These are phyloP conservation scores for Heteromyza rotundicornis DNA, from an alignment of 2,888 invertebrate species.

Conservation along the genomic window DNA sequence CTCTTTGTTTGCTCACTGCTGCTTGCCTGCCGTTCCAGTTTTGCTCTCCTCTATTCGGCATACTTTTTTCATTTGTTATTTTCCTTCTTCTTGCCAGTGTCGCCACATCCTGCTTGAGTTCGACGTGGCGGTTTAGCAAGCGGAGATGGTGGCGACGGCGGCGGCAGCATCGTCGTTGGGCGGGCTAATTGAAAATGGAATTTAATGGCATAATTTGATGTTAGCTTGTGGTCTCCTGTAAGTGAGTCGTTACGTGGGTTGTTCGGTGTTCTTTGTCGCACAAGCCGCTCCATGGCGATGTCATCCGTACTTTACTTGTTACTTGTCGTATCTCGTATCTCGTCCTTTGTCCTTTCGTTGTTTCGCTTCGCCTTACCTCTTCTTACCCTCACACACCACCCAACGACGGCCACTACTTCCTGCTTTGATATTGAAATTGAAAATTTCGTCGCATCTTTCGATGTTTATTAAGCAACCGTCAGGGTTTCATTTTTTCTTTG, in stretches of 20 bases:
- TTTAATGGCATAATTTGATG: slow-evolving; percentile 26
- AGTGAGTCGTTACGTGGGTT: slow-evolving; percentile 21
- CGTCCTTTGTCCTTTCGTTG: slow-evolving; percentile 8
- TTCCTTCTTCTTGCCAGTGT: slow-evolving; percentile 8
- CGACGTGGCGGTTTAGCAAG: background rate
- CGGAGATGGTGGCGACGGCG: background rate
- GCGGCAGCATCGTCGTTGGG: background rate
- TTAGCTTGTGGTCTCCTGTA: slow-evolving; percentile 19
- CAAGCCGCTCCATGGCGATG: background rate
- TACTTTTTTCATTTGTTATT: slow-evolving; percentile 1
- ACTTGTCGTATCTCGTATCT: slow-evolving; percentile 5
- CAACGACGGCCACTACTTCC: background rate
- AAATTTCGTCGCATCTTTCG: slow-evolving; percentile 5
- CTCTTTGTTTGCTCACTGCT: slow-evolving; percentile 21
- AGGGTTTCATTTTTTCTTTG: no score
- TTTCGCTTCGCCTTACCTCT: background rate
- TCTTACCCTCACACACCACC: no score
- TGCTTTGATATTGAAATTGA: slow-evolving; percentile 2
- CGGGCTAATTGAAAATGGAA: slow-evolving; percentile 27
- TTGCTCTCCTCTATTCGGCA: slow-evolving; percentile 16
- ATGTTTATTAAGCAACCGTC: background rate
- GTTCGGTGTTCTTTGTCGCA: slow-evolving; percentile 8
- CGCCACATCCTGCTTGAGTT: slow-evolving; percentile 3
- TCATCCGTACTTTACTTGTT: background rate
- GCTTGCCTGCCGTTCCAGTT: slow-evolving; percentile 20